Conservation (phyloP, 2,797 vertebrate genomes). For the Muraenolepis orangiensis region DNA sequence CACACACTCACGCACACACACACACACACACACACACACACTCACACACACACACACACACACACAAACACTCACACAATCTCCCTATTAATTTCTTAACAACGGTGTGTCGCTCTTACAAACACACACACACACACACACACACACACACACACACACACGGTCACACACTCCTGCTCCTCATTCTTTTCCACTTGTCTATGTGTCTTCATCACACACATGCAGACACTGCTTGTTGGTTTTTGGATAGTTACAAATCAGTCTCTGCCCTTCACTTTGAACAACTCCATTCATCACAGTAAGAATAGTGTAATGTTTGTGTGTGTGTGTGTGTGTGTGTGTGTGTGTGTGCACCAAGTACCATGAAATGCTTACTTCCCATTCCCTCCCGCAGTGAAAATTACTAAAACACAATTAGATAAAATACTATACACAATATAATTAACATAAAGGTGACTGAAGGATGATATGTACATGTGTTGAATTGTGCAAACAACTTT, state of each 20-base stretch:
- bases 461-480: too few relatives aligned
- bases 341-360: background rate
- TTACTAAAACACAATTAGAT: too few relatives aligned
- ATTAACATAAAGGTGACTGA: too few relatives aligned
- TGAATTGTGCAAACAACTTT: too few relatives aligned
- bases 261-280: background rate
- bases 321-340: background rate
- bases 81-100: background rate
- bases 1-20: background rate
- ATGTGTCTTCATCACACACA: background rate
- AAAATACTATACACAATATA: too few relatives aligned
- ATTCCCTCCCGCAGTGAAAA: too few relatives aligned
- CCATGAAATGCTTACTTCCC: too few relatives aligned
- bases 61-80: background rate
- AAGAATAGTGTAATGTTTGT: constrained; percentile 4
- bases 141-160: background rate
- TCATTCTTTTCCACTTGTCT: background rate
- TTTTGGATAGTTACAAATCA: background rate
- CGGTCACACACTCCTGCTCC: background rate
- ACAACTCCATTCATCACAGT: constrained; percentile 3
- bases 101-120: background rate
- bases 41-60: background rate
- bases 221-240: background rate
- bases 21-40: background rate
- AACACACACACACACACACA: background rate